Evolutionary conservation across 2,113 vertebrate genomes (phyloP).

Genomic region (Herpetotheres cachinnans): DNA sequence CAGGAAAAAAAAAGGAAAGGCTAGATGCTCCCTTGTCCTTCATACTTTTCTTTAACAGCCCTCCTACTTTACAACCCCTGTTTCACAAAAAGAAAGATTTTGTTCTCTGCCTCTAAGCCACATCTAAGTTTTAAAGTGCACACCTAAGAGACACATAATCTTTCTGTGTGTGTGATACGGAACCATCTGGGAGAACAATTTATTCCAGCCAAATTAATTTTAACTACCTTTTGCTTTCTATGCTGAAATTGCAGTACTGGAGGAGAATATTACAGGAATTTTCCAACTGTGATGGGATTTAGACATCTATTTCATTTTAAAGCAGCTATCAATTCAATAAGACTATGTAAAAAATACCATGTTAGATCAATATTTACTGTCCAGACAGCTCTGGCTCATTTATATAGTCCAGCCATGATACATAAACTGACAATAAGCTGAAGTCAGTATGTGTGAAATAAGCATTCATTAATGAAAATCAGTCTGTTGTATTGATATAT

Average conservation of each 20-base stretch:
- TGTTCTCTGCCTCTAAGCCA: neutral
- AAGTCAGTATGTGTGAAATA: neutral
- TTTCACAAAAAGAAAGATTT: neutral
- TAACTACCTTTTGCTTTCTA: neutral
- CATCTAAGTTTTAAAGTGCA: neutral
- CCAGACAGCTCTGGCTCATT: conserved; percentile 1
- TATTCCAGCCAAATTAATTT: neutral
- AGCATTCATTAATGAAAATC: conserved; percentile 8
- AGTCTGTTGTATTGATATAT: neutral
- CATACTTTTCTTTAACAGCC: neutral
- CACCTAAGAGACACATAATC: neutral
- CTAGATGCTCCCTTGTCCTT: neutral
- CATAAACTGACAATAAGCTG: neutral
- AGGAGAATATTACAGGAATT: conserved; percentile 14
- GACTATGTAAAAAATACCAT: conserved; percentile 25
- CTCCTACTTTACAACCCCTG: neutral
- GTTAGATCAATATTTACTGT: conserved; percentile 62
- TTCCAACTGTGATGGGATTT: conserved; percentile 15
- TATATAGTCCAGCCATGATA: neutral
- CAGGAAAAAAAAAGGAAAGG: neutral
- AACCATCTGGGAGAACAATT: neutral
- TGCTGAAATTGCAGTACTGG: neutral
- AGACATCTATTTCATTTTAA: conserved; percentile 25
- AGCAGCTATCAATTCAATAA: conserved; percentile 53
- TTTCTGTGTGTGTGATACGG: neutral